Conservation (phyloP, 2,888 invertebrate species). For the Clunio marinus region DNA sequence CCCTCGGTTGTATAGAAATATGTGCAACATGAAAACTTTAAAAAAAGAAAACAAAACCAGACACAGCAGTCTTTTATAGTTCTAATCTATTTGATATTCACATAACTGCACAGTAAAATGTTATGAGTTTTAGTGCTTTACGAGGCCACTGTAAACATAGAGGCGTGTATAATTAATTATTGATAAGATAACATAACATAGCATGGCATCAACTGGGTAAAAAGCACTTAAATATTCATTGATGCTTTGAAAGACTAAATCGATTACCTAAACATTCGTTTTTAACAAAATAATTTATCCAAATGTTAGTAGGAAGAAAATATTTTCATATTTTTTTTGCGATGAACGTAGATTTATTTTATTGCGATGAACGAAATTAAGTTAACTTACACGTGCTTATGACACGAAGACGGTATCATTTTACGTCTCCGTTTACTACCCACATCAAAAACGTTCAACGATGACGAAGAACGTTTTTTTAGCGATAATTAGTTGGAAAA, state of each 20-base stretch:
- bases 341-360: too few species aligned
- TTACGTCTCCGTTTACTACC: neutral
- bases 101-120: neutral
- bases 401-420: too few species aligned
- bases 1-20: conserved; percentile 15
- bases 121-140: neutral
- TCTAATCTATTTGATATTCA: neutral
- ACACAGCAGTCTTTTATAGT: neutral
- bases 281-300: too few species aligned
- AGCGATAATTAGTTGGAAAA: neutral
- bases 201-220: too few species aligned
- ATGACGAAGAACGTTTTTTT: neutral
- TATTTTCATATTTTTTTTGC: too few species aligned
- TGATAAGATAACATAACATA: conserved; percentile 33
- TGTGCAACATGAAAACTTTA: neutral
- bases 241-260: conserved; percentile 4
- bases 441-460: neutral
- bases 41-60: conserved; percentile 12
- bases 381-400: too few species aligned
- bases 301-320: too few species aligned
- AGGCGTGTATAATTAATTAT: conserved; percentile 31
- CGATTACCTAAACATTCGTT: too few species aligned
- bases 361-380: too few species aligned
- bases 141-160: conserved; percentile 1
- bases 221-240: neutral